phyloP scores from a whole-genome alignment of 2,797 vertebrate species.

The Echiichthys vipera region DNA sequence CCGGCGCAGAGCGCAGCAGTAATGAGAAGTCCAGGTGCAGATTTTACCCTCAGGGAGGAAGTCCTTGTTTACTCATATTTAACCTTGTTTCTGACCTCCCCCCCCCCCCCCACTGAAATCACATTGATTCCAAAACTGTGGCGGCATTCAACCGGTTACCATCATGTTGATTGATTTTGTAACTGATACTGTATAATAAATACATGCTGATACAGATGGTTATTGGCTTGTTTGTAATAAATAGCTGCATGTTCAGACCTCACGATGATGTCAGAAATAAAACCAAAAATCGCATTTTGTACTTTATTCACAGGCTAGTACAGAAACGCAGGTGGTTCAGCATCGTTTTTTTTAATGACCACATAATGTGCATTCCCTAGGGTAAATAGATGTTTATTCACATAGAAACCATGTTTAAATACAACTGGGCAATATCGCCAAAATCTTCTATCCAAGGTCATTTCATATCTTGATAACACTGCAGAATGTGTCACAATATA shows the following conservation, averaged over 20 bases:
- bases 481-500: no score
- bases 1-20: constrained; percentile 49
- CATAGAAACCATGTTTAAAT: not conserved
- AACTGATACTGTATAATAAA: not conserved
- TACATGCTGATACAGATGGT: not conserved
- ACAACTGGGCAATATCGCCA: no score
- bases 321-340: constrained; percentile 18
- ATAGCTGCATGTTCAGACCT: not conserved
- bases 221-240: not conserved
- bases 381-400: not conserved
- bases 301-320: not conserved
- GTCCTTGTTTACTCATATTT: constrained; percentile 78
- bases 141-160: not conserved
- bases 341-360: constrained; percentile 8
- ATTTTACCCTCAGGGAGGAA: constrained; percentile 76
- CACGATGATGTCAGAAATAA: not conserved
- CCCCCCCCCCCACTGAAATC: constrained; percentile 13
- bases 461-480: no score
- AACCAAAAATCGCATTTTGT: constrained; percentile 2
- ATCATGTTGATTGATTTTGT: not conserved
- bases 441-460: no score
- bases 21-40: constrained; percentile 84
- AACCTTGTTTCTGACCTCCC: constrained; percentile 60
- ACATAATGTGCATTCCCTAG: not conserved
- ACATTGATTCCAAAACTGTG: not conserved